Evolutionary conservation across 23 tunicate species (phyloP), one percentile per base, ranked within the genome.

Genomic region (Trididemnum clinides): DNA sequence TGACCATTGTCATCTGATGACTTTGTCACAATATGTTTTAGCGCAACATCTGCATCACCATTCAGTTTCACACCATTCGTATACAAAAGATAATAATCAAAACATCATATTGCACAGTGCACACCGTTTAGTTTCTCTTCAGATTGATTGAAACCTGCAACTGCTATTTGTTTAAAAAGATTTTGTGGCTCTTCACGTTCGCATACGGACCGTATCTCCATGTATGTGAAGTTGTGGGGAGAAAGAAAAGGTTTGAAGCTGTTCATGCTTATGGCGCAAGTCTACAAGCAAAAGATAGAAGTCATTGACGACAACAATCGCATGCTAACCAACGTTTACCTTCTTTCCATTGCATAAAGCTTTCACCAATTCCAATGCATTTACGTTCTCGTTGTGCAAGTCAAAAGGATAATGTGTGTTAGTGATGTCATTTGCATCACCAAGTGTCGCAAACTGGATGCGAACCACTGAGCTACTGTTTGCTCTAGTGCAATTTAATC

Each of bases 191-290:
- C 54, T 44, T 7, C 15, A 6, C 18, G 28, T 54, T 27, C 69
- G 28, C 87, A 84, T 50, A 71, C 87, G 62, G 30, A 84, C 6
- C 87, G 66, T 32, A 84, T 34, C 71, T 70, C 87, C 33, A 84
- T 28, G 25, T 35, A 28, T 33, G 77, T 30, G 15, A 12, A 35
- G 12, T 33, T 51, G 3, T 23, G 31, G 50, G 80, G 44, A 2
- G 69, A 57, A 23, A 84, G 80, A 20, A 84, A 33, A 2, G 79
- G 28, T 32, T 39, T 30, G 2, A 84, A 35, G 1, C 21, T 28
- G 0, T 64, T 34, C 25, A 82, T 38, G 36, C 39, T 30, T 18
- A 82, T 4, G 29, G 36, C 1, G 63, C 86, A 82, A 34, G 15
- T 7, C 86, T 82, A 1, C 1, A 12, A 64, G 28, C 18, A 15